A percentile compares a stretch with the other conserved stretches of the same genome.
These are phyloP conservation scores for Trichonephila inaurata DNA, from an alignment of 1,140 invertebrate genomes.

Conservation along the genomic window DNA sequence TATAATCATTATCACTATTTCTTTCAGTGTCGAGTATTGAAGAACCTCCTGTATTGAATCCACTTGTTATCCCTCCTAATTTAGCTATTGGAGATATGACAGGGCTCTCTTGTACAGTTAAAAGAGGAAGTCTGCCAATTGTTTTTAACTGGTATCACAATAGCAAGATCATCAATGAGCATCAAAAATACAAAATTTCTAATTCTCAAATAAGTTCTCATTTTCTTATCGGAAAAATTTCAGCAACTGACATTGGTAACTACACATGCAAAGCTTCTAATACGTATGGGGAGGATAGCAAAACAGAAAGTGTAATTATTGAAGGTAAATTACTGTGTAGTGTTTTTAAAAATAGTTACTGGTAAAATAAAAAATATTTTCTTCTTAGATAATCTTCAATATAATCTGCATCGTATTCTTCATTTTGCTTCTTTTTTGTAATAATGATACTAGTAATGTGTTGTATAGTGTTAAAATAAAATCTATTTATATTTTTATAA, in stretches of 20 bases:
- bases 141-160: conserved; percentile 37
- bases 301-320: conserved; percentile 76
- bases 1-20: not conserved
- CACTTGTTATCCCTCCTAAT: conserved; percentile 55
- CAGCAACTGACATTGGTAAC: conserved; percentile 76
- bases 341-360: not conserved
- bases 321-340: conserved; percentile 67
- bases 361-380: too few species aligned
- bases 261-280: conserved; percentile 79
- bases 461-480: too few species aligned
- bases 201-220: conserved; percentile 1
- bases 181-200: conserved; percentile 32
- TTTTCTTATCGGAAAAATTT: conserved; percentile 43
- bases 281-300: conserved; percentile 76
- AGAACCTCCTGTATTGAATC: conserved; percentile 43
- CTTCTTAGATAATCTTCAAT: too few species aligned
- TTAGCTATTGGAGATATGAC: conserved; percentile 54
- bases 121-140: conserved; percentile 44
- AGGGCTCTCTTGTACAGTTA: conserved; percentile 28
- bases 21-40: not conserved
- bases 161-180: not conserved
- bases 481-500: too few species aligned
- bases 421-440: too few species aligned
- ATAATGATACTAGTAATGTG: too few species aligned
- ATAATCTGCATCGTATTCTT: too few species aligned